Evolutionary conservation across 2,888 invertebrate species (phyloP), one percentile per base, ranked within the genome.

Genomic region (Salpingus planirostris): DNA sequence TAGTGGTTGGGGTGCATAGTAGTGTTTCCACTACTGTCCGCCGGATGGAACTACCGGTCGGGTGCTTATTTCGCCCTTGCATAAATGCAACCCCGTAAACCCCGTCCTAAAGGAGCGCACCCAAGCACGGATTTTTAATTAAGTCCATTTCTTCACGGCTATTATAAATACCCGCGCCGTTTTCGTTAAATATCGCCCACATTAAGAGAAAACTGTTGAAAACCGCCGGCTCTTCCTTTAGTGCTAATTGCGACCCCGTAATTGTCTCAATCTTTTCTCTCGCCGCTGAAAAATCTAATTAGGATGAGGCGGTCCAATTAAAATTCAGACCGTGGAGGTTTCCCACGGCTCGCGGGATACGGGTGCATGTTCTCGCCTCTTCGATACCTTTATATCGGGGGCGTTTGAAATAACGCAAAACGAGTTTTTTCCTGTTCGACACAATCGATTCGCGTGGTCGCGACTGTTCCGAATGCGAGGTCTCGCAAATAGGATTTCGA

Each of bases 1-100:
- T 39, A 38, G 38, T 35, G 7, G 12, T 32, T 36, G 26, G 24
- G 32, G 27, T 24, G 32, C 29, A 24, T 23, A 23, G 27, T 31
- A 23, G 28, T 52, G 56, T 53, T 58, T 50, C 37, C 24, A 45
- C 53, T 53, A 50, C 43, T 43, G 42, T 40, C 52, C 58, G 52
- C 52, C 29, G 48, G 57, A 48, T 54, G 59, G 57, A 44, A 47
- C 48, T 47, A 57, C 49, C 39, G 43, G 43, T 52, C 52, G 57
- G 59, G 50, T 44, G 46, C 26, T 36, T 42, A 32, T 43, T 34
- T n/a, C 36, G 42, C 47, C 43, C 36, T 37, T 10, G 15, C 25
- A 30, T 32, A 36, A n/a, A 44, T 38, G 44, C 44, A 44, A 40
- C 42, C 38, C 18, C 13, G 11, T 15, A 27, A 40, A 33, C 32